Evolutionary conservation across 2,888 invertebrate species (phyloP).

Genomic region (Lithophane socia): DNA sequence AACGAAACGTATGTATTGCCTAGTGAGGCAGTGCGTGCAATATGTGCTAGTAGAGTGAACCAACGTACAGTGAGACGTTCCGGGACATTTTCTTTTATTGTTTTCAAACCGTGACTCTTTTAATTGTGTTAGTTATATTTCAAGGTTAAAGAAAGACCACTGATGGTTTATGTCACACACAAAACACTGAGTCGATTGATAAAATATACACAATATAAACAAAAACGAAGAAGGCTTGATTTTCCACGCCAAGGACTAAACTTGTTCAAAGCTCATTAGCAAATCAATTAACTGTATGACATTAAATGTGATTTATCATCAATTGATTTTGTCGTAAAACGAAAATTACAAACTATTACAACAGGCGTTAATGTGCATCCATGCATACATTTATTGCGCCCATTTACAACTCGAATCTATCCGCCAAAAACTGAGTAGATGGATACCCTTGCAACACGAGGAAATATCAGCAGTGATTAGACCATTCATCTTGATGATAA

Average conservation of each 20-base stretch:
- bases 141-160: neutral
- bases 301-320: slow-evolving; percentile 37
- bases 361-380: neutral
- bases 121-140: neutral
- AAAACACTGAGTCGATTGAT: neutral
- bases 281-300: slow-evolving; percentile 27
- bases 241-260: slow-evolving; percentile 23
- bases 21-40: slow-evolving; percentile 44
- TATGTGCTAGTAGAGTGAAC: slow-evolving; percentile 29
- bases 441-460: slow-evolving; percentile 34
- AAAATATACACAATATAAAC: neutral
- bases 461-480: slow-evolving; percentile 59
- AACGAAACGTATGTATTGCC: slow-evolving; percentile 38
- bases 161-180: neutral
- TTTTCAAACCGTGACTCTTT: neutral
- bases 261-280: slow-evolving; percentile 31
- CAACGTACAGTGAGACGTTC: neutral
- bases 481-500: slow-evolving; percentile 52
- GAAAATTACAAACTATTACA: slow-evolving; percentile 1
- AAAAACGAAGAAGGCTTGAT: slow-evolving; percentile 6
- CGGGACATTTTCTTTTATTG: slow-evolving; percentile 21
- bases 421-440: slow-evolving; percentile 19
- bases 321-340: slow-evolving; percentile 26
- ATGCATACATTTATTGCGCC: neutral
- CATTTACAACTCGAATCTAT: neutral